Percentiles rank a stretch among this genome's conserved stretches.
Conservation (phyloP, 2,113 vertebrate genomes). For the Athene cunicularia region DNA sequence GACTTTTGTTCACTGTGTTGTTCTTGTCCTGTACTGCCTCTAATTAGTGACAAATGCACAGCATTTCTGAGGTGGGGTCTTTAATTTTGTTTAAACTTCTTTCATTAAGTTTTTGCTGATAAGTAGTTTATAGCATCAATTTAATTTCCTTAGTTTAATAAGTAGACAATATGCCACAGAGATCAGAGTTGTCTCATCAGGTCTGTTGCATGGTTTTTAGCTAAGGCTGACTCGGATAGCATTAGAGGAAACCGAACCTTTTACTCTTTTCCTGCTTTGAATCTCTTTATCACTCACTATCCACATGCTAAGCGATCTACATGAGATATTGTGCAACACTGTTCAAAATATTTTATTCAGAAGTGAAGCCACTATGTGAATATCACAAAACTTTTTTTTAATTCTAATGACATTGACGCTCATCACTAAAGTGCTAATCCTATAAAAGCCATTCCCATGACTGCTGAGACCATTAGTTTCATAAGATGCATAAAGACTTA, state of each 20-base stretch:
- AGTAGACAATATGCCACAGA: no score
- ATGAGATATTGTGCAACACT: neutral
- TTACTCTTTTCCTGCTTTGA: neutral
- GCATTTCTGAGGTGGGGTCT: neutral
- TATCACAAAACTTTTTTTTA: neutral
- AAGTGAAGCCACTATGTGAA: neutral
- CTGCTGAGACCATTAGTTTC: neutral
- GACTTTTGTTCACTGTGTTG: neutral
- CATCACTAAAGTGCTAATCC: neutral
- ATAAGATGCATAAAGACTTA: neutral
- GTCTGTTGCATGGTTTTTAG: neutral
- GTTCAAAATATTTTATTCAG: neutral
- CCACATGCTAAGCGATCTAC: neutral
- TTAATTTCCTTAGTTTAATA: neutral
- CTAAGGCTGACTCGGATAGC: neutral
- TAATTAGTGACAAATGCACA: neutral
- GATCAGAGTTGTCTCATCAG: neutral
- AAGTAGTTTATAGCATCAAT: neutral
- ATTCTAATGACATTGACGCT: neutral
- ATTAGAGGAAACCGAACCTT: neutral
- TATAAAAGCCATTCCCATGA: neutral
- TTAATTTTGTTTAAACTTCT: neutral
- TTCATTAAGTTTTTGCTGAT: neutral
- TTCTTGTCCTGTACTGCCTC: neutral
- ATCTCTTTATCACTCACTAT: neutral